A percentile compares a stretch with the other conserved stretches of the same genome.
Evolutionary conservation across 2,797 vertebrate genomes (phyloP).

Genomic region (Typhlichthys eigenmanni): DNA sequence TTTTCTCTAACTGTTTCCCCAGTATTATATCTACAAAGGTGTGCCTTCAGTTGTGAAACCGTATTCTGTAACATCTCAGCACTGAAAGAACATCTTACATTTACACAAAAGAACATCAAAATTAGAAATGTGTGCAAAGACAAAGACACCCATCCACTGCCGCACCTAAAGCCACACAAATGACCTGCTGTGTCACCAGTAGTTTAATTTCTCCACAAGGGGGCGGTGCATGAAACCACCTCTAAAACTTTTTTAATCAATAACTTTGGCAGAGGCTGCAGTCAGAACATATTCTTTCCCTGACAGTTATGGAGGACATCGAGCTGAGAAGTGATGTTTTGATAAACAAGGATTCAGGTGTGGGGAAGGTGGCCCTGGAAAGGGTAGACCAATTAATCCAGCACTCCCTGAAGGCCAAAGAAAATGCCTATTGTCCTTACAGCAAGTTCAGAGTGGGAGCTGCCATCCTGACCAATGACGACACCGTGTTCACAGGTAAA

Average conservation of each 20-base stretch:
- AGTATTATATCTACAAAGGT: background rate
- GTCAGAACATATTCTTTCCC: conserved; percentile 13
- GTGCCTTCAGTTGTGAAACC: no score
- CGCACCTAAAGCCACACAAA: conserved; percentile 6
- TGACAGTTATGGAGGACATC: conserved; percentile 47
- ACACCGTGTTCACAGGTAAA: conserved; percentile 82
- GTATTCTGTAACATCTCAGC: background rate
- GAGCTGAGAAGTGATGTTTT: conserved; percentile 10
- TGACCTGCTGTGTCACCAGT: conserved; percentile 55
- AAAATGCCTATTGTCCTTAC: conserved; percentile 87
- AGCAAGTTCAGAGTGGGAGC: conserved; percentile 92
- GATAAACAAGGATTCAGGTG: conserved; percentile 14
- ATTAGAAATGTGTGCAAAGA: background rate
- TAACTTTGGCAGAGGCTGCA: conserved; percentile 32
- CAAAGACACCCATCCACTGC: conserved; percentile 2
- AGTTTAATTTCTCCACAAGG: conserved; percentile 6
- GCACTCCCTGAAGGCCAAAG: conserved; percentile 77
- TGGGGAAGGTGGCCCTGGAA: conserved; percentile 31
- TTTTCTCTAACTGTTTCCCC: conserved; percentile 42
- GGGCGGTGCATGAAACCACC: no score
- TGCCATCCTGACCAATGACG: conserved; percentile 79
- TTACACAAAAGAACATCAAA: conserved; percentile 14
- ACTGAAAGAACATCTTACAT: no score
- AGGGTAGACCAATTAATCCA: conserved; percentile 58
- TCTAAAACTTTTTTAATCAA: conserved; percentile 14